Conservation (phyloP, 64 coral and sea anemone genomes). For the Trachythela sp. region DNA sequence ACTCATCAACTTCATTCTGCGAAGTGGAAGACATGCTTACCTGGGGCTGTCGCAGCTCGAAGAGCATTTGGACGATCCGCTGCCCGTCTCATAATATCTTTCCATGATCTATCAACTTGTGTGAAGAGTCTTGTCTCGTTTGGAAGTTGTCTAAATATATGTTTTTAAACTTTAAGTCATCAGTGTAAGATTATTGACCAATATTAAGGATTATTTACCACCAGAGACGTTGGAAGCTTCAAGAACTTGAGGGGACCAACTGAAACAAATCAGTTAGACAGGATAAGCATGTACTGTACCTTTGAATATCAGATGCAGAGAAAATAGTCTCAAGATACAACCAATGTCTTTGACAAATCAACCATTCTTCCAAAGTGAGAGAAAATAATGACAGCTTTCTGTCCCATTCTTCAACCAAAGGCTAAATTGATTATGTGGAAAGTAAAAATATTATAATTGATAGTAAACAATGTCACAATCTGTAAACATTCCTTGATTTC, state of each 20-base stretch:
- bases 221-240: too few species aligned
- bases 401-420: conserved; percentile 90
- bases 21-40: conserved; percentile 50
- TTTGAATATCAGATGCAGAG: conserved; percentile 94
- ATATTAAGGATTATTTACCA: neutral
- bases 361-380: conserved; percentile 92
- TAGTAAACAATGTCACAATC: too few species aligned
- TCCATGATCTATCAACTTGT: conserved; percentile 98
- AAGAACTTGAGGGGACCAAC: too few species aligned
- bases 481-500: too few species aligned
- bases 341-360: conserved; percentile 94
- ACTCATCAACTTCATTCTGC: neutral
- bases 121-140: conserved; percentile 87
- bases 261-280: too few species aligned
- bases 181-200: too few species aligned
- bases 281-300: too few species aligned
- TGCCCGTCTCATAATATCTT: conserved; percentile 93
- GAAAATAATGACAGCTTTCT: conserved; percentile 87
- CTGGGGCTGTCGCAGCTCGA: conserved; percentile 69
- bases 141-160: conserved; percentile 62
- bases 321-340: conserved; percentile 95
- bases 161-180: neutral
- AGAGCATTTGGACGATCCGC: conserved; percentile 91
- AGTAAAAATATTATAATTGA: too few species aligned
- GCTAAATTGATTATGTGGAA: neutral